phyloP scores from a whole-genome alignment of 2,113 vertebrate genomes.

The Cavia porcellus region DNA sequence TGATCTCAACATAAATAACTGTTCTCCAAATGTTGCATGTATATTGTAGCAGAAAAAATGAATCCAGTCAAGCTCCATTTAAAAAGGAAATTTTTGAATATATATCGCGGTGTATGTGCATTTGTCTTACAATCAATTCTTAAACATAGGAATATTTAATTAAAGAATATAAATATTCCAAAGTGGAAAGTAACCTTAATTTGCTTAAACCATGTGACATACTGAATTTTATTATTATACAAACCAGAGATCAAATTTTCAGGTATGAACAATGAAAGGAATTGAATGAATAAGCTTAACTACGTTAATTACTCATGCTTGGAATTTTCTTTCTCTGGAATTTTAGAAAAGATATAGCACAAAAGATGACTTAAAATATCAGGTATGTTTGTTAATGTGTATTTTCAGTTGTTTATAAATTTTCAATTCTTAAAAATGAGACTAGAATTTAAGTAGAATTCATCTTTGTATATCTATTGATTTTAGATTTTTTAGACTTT shows the following conservation, averaged over 20 bases:
- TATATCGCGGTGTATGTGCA: background rate
- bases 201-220: background rate
- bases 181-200: background rate
- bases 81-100: background rate
- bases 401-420: background rate
- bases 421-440: background rate
- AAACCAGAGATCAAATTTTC: background rate
- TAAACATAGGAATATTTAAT: background rate
- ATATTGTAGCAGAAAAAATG: background rate
- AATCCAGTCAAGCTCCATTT: background rate
- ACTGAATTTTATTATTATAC: background rate
- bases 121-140: conserved; percentile 33
- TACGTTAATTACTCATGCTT: conserved; percentile 26
- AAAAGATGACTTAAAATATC: conserved; percentile 2
- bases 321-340: background rate
- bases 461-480: background rate
- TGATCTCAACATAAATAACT: background rate
- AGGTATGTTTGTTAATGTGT: background rate
- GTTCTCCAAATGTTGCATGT: background rate
- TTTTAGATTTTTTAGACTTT: conserved; percentile 23
- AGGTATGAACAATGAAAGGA: conserved; percentile 43
- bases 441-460: conserved; percentile 17
- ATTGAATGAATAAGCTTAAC: background rate
- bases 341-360: background rate
- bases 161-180: conserved; percentile 16